These are phyloP conservation scores for Enteromius mattozi DNA, from an alignment of 2,797 vertebrate species.

Conservation along the genomic window DNA sequence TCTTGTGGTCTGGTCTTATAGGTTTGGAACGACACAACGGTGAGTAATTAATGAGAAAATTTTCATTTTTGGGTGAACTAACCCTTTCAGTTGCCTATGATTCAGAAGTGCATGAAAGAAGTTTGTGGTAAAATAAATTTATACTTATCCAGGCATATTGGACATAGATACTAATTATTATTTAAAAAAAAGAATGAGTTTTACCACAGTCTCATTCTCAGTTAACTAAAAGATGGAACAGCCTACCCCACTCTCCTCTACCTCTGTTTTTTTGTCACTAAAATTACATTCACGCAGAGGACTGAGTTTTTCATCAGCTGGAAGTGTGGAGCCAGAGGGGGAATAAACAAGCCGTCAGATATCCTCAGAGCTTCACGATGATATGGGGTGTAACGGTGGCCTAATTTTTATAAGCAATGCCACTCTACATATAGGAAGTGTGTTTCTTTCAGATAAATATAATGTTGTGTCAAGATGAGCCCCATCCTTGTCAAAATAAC, in stretches of 20 bases:
- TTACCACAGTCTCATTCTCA: not conserved
- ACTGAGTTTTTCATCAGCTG: not conserved
- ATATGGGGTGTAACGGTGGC: conserved; percentile 18
- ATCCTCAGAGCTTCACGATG: conserved; percentile 29
- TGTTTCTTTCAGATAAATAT: conserved; percentile 43
- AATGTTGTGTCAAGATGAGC: conserved; percentile 8
- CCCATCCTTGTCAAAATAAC: conserved; percentile 23
- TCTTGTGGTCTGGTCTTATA: too few species aligned
- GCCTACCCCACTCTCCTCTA: not conserved
- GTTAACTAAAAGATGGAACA: not conserved
- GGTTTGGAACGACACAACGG: too few species aligned
- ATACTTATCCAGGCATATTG: not conserved
- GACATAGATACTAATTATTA: too few species aligned
- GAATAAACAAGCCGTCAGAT: conserved; percentile 40
- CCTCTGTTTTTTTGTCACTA: not conserved
- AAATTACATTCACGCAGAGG: conserved; percentile 25
- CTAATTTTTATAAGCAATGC: conserved; percentile 30
- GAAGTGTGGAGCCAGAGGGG: not conserved
- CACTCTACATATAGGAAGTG: conserved; percentile 16
- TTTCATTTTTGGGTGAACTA: too few species aligned
- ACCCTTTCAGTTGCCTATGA: not conserved
- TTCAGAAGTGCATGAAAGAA: not conserved
- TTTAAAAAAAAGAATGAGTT: not conserved
- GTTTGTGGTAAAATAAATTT: not conserved
- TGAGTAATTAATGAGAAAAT: too few species aligned